Evolutionary conservation across 2,797 vertebrate genomes (phyloP).

Genomic region (Leucoraja ocellata): DNA sequence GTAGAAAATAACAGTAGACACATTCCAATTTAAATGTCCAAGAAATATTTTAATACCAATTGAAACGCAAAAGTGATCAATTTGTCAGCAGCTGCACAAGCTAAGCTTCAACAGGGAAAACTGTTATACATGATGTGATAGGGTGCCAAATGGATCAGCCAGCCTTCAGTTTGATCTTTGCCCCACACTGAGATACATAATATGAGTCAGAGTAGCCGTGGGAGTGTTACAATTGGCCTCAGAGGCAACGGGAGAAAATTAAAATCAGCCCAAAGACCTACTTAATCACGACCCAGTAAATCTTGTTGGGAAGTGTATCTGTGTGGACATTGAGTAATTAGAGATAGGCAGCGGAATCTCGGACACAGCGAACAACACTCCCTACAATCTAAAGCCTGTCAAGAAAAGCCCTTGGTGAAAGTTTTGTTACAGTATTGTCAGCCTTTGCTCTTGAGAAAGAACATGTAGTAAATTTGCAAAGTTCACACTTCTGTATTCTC

Average conservation of each 20-base stretch:
- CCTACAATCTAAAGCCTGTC: background rate
- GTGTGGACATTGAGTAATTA: background rate
- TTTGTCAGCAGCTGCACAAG: slow-evolving; percentile 18
- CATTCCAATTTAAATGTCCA: slow-evolving; percentile 9
- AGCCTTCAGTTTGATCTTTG: slow-evolving; percentile 18
- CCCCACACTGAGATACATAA: background rate
- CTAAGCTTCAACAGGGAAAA: background rate
- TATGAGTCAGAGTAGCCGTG: background rate
- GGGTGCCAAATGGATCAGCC: slow-evolving; percentile 14
- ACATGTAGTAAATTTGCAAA: background rate
- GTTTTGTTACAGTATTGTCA: background rate
- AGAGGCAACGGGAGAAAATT: slow-evolving; percentile 12
- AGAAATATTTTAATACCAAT: slow-evolving; percentile 27
- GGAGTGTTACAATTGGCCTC: slow-evolving; percentile 31
- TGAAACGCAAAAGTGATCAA: slow-evolving; percentile 6
- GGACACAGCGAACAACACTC: background rate
- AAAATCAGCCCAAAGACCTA: slow-evolving; percentile 11
- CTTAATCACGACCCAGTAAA: background rate
- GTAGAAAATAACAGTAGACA: background rate
- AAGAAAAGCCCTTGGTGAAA: background rate
- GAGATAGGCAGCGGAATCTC: background rate
- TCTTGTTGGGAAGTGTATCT: background rate
- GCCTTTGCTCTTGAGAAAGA: background rate
- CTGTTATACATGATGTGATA: slow-evolving; percentile 17
- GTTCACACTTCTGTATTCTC: too few relatives aligned